Evolutionary conservation across 2,888 invertebrate species (phyloP), one percentile per base, ranked within the genome.

Genomic region (Acanthococcus lagerstroemiae): DNA sequence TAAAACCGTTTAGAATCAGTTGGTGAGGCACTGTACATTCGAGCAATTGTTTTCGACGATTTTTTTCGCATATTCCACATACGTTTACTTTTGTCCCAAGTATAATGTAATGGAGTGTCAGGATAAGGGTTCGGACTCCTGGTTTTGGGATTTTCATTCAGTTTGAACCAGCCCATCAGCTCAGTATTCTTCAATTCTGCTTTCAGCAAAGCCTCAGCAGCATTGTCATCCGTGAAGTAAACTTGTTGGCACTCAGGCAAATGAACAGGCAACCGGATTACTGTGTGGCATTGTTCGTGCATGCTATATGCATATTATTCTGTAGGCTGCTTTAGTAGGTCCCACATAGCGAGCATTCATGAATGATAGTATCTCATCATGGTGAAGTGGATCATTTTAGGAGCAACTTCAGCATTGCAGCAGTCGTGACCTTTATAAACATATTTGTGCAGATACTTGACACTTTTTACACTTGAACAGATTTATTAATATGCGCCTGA

Each of bases 271-370:
- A 77, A 67, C 37, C 73, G 50, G 6, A 69, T 67, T 9, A 76
- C 70, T 0, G 72, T 50, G 69, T 77, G 75, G 1, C 73, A 72
- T 30, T 72, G 68, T 48, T 68, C 70, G 56, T 69, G 69, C 71
- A 70, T 66, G 21, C 55, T 25, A 24, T 67, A 74, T 70, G 71
- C 70, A 58, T 73, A 71, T n/a, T 22, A 75, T 69, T 26, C 74
- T 65, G 75, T 75, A 77, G n/a, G 70, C 68, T 4, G 74, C 75
- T 70, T 77, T 75, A 61, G 71, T 72, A n/a, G 72, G 70, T 57
- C 72, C 72, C 4, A 76, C 72, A 70, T 75, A 76, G 50, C 74
- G 54, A 25, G 67, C 67, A 72, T 66, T 76, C 76, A 19, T 70
- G 70, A 37, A 37, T 37, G 2, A 1, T 15, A 15, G 12, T 15